Percentiles rank a stretch among this genome's conserved stretches.
Conservation (phyloP, 2,888 invertebrate genomes). For the Papilio gigon region DNA sequence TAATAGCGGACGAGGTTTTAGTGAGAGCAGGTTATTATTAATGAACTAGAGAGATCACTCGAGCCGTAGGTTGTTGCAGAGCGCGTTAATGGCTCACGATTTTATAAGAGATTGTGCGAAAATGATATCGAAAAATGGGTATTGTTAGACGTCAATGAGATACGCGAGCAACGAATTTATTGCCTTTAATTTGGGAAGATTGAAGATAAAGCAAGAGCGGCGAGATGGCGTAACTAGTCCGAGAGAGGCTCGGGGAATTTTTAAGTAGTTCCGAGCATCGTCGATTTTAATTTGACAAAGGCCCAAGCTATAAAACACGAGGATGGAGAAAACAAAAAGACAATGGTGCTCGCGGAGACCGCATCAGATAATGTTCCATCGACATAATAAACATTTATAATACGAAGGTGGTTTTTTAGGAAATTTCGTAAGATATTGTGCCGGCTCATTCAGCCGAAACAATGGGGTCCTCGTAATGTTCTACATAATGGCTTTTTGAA, state of each 20-base stretch:
- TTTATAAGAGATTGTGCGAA: slow-evolving; percentile 66
- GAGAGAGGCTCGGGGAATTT: slow-evolving; percentile 25
- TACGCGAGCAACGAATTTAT: slow-evolving; percentile 63
- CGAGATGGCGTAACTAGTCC: slow-evolving; percentile 42
- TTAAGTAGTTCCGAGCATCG: slow-evolving; percentile 41
- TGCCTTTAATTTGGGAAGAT: slow-evolving; percentile 67
- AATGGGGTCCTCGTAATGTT: slow-evolving; percentile 77
- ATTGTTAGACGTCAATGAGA: slow-evolving; percentile 57
- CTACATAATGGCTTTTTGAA: slow-evolving; percentile 77
- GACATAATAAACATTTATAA: slow-evolving; percentile 75
- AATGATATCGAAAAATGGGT: slow-evolving; percentile 57
- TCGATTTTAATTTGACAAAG: slow-evolving; percentile 49
- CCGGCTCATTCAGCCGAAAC: slow-evolving; percentile 76
- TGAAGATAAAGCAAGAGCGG: slow-evolving; percentile 51
- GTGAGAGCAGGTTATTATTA: slow-evolving; percentile 72
- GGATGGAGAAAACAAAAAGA: slow-evolving; percentile 56
- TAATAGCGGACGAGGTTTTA: slow-evolving; percentile 67
- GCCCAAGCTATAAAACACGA: slow-evolving; percentile 46
- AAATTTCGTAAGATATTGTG: slow-evolving; percentile 82
- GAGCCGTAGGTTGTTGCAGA: slow-evolving; percentile 53
- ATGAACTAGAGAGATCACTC: slow-evolving; percentile 71
- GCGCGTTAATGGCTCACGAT: slow-evolving; percentile 75
- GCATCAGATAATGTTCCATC: slow-evolving; percentile 65
- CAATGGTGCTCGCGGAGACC: slow-evolving; percentile 60
- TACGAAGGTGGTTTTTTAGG: slow-evolving; percentile 75